Conservation (phyloP, 2,888 invertebrate genomes). For the Blastobasis lacticolella region DNA sequence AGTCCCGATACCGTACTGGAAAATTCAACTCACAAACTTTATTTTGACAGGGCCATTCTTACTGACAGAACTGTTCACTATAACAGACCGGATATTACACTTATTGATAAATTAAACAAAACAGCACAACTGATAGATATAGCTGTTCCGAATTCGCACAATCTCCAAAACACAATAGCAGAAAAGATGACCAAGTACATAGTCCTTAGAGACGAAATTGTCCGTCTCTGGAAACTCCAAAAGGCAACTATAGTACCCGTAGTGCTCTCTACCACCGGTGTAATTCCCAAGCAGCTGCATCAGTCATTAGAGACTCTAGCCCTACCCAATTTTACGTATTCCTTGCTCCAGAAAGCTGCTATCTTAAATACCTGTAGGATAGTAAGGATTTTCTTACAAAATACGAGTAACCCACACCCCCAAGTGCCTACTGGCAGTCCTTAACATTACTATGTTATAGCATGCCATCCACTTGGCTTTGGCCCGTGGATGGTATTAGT, state of each 20-base stretch:
- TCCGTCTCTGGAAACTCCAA: constrained; percentile 1
- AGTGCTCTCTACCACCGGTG: not conserved
- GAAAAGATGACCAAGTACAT: constrained; percentile 12
- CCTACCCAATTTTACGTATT: not conserved
- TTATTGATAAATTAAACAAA: constrained; percentile 9
- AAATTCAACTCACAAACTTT: not conserved
- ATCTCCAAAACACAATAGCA: constrained; percentile 10
- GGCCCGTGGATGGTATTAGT: no score
- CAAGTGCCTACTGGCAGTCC: no score
- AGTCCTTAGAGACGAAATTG: constrained; percentile 2
- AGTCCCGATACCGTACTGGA: constrained; percentile 5
- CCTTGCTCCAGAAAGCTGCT: not conserved
- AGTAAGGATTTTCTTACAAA: not conserved
- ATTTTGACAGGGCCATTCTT: not conserved
- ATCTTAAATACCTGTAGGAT: not conserved
- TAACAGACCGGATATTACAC: no score
- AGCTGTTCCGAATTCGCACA: constrained; percentile 11
- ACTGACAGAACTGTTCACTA: constrained; percentile 3
- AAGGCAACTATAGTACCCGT: not conserved
- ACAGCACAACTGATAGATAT: constrained; percentile 8
- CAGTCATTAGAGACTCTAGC: not conserved
- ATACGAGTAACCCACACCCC: no score
- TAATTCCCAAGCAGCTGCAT: not conserved
- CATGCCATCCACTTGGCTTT: no score
- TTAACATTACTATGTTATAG: no score